Evolutionary conservation across 2,113 vertebrate species (phyloP).

Genomic region (Halichoerus grypus): DNA sequence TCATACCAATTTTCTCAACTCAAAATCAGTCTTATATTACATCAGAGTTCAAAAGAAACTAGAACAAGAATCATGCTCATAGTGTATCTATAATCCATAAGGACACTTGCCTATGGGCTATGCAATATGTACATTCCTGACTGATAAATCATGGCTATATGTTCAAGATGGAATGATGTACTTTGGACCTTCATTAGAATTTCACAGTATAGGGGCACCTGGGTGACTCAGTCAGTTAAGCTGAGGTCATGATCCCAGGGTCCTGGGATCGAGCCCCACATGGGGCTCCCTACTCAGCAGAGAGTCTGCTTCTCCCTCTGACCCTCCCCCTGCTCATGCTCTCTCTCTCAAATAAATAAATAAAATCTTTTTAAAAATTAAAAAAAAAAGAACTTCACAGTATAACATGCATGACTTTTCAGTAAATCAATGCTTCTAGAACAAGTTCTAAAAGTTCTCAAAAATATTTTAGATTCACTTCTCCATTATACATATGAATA

Average conservation of each 20-base stretch:
- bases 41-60: background rate
- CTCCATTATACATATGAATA: background rate
- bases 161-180: background rate
- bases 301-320: background rate
- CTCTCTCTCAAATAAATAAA: background rate
- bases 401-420: background rate
- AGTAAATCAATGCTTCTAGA: conserved; percentile 36
- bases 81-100: background rate
- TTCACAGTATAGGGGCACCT: background rate
- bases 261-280: background rate
- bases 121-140: background rate
- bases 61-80: background rate
- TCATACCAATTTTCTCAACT: conserved; percentile 9
- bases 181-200: conserved; percentile 11
- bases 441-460: background rate
- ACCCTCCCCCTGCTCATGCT: background rate
- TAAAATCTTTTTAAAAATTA: background rate
- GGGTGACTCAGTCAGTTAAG: no score
- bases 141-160: background rate
- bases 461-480: background rate
- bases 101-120: background rate
- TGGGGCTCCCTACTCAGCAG: background rate
- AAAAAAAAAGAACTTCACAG: background rate
- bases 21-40: background rate
- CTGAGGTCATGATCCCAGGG: background rate